Conservation (phyloP, 2,113 vertebrate species). For the Crotalus viridis region DNA sequence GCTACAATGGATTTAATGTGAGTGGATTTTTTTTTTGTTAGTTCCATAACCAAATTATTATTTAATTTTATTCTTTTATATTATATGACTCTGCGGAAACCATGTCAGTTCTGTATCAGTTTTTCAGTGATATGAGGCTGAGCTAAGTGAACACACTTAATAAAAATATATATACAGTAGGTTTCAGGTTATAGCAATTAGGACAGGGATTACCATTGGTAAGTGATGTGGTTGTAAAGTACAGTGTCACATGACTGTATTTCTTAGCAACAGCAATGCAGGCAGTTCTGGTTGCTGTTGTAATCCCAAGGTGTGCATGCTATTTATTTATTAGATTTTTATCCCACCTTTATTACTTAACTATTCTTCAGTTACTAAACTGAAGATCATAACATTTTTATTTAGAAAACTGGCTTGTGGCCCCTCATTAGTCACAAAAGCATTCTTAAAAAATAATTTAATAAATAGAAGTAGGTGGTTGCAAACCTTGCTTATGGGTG, state of each 20-base stretch:
- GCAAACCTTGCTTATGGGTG: neutral
- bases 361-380: neutral
- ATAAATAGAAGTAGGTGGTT: neutral
- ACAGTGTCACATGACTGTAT: neutral
- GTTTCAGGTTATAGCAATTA: neutral
- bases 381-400: neutral
- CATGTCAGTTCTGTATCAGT: slow-evolving; percentile 43
- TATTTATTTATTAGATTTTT: neutral
- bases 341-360: neutral
- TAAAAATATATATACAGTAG: slow-evolving; percentile 17
- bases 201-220: neutral
- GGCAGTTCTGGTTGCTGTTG: neutral
- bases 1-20: slow-evolving; percentile 48
- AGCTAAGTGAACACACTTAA: slow-evolving; percentile 30
- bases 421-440: neutral
- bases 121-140: slow-evolving; percentile 47
- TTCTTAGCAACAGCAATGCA: neutral
- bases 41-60: slow-evolving; percentile 43
- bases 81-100: slow-evolving; percentile 56
- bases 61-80: slow-evolving; percentile 50
- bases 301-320: neutral
- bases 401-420: neutral
- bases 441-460: neutral
- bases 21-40: slow-evolving; percentile 51
- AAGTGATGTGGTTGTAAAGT: neutral